Percentiles rank a stretch among this genome's conserved stretches.
phyloP scores from a whole-genome alignment of 37 sponge, comb jelly and placozoan genomes.

The Cladorhizidae sp. region DNA sequence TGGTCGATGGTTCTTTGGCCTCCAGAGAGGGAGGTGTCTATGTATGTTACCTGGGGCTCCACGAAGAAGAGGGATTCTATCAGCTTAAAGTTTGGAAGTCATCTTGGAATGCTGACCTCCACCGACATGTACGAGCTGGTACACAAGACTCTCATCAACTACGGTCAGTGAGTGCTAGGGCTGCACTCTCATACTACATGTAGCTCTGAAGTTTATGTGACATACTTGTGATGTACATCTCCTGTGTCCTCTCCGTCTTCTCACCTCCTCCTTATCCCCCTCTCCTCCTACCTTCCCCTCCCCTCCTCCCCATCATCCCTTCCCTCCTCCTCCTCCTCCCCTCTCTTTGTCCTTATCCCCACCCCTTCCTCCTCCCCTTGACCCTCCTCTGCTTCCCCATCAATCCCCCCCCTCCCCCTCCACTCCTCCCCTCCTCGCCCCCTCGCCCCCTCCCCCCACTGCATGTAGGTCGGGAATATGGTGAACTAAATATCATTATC shows the following conservation, averaged over 20 bases:
- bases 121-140: conserved; percentile 81
- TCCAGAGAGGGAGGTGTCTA: conserved; percentile 21
- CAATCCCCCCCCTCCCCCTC: background rate
- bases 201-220: no score
- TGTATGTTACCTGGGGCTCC: conserved; percentile 83
- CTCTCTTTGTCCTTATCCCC: no score
- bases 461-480: conserved; percentile 65
- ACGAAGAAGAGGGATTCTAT: conserved; percentile 2
- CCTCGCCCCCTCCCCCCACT: background rate
- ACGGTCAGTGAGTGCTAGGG: conserved; percentile 35
- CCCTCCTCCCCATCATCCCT: background rate
- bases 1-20: conserved; percentile 64
- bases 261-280: background rate
- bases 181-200: no score
- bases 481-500: conserved; percentile 74
- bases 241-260: background rate
- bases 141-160: conserved; percentile 58
- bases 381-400: no score
- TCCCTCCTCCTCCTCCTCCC: background rate
- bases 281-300: background rate
- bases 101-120: conserved; percentile 61
- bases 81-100: conserved; percentile 36
- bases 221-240: no score
- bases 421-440: background rate
- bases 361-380: no score